Evolutionary conservation across 2,888 invertebrate genomes (phyloP).

Genomic region (Silvanus unidentatus): DNA sequence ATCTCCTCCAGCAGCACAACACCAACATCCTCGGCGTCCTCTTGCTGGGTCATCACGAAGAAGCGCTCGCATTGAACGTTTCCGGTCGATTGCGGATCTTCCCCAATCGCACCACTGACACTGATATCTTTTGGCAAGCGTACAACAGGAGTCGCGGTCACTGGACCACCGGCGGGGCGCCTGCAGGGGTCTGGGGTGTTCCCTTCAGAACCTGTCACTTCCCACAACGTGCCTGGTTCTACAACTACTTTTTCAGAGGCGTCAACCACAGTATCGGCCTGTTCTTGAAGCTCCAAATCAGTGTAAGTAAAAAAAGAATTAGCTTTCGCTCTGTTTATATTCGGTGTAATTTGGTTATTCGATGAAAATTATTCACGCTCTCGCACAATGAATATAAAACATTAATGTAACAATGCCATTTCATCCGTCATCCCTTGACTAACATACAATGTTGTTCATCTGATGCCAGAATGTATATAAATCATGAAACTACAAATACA

Average conservation of each 20-base stretch:
- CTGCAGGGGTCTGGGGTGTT: conserved; percentile 36
- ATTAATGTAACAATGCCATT: too few relatives aligned
- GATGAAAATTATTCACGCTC: too few relatives aligned
- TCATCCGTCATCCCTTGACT: too few relatives aligned
- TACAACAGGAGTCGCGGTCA: conserved; percentile 45
- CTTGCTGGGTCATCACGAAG: conserved; percentile 39
- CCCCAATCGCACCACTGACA: conserved; percentile 40
- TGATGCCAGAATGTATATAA: too few relatives aligned
- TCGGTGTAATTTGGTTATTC: conserved; percentile 25
- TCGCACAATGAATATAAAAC: too few relatives aligned
- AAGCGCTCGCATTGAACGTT: conserved; percentile 34
- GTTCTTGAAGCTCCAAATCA: conserved; percentile 50
- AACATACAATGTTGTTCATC: too few relatives aligned
- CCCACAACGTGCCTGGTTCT: conserved; percentile 39
- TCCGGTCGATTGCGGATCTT: conserved; percentile 34
- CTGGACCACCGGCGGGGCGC: too few relatives aligned
- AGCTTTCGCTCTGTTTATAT: too few relatives aligned
- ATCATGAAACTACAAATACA: too few relatives aligned
- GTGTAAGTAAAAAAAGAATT: too few relatives aligned
- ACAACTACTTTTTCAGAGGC: conserved; percentile 35
- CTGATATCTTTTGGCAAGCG: conserved; percentile 53
- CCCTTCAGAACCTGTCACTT: conserved; percentile 44
- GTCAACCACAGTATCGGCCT: conserved; percentile 32
- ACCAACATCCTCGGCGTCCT: conserved; percentile 40
- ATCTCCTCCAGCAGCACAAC: conserved; percentile 48